Evolutionary conservation across 2,113 vertebrate species (phyloP).

Genomic region (Thalassarche chlororhynchos): DNA sequence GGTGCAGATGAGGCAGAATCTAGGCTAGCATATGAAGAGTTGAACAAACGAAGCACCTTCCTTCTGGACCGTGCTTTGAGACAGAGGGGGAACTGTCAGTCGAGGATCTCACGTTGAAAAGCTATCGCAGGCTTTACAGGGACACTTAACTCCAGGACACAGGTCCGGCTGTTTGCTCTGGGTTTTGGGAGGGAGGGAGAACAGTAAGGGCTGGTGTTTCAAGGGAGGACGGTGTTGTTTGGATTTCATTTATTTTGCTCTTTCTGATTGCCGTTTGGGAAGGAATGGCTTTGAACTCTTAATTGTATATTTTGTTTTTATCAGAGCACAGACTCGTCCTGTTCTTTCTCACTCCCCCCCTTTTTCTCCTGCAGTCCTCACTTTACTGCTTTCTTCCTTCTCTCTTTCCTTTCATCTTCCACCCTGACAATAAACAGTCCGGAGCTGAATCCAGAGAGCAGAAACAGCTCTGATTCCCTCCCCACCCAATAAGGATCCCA

Average conservation of each 20-base stretch:
- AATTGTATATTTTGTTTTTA: slow-evolving; percentile 46
- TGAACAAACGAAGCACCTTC: neutral
- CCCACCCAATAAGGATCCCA: neutral
- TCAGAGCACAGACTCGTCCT: neutral
- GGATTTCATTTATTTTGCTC: slow-evolving; percentile 1
- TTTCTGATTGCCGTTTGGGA: neutral
- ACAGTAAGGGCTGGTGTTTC: neutral
- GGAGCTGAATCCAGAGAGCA: slow-evolving; percentile 18
- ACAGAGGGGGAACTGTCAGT: neutral
- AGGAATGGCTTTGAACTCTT: slow-evolving; percentile 42
- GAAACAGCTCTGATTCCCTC: neutral
- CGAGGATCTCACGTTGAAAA: neutral
- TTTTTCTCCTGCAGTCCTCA: neutral
- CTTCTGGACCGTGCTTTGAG: neutral
- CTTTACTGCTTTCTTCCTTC: slow-evolving; percentile 47
- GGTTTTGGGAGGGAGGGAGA: neutral
- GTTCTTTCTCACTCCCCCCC: slow-evolving; percentile 28
- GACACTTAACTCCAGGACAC: neutral
- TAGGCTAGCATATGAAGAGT: neutral
- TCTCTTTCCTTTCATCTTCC: slow-evolving; percentile 46
- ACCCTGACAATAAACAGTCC: slow-evolving; percentile 37
- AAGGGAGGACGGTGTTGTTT: neutral
- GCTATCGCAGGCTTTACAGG: neutral
- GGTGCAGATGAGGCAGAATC: neutral
- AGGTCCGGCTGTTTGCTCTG: neutral